phyloP scores from a whole-genome alignment of 2,797 vertebrate genomes.

The Phoebastria nigripes region DNA sequence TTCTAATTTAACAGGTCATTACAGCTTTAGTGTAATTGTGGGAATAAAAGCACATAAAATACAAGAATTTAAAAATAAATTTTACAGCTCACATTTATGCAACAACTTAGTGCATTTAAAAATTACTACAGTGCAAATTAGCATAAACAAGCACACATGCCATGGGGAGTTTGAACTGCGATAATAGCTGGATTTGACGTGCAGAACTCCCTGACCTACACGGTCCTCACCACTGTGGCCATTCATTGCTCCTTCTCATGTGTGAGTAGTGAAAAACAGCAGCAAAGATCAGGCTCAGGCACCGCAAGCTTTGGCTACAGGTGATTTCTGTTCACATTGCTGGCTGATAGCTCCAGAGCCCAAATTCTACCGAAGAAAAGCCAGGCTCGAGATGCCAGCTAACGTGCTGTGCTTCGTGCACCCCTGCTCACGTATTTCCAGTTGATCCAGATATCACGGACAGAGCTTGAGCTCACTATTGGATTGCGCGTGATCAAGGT shows the following conservation, averaged over 20 bases:
- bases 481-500: neutral
- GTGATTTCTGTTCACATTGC: neutral
- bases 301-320: neutral
- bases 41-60: constrained; percentile 29
- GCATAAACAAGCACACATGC: neutral
- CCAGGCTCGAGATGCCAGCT: neutral
- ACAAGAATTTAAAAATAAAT: constrained; percentile 13
- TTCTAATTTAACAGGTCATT: constrained; percentile 43
- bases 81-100: neutral
- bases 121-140: neutral
- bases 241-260: neutral
- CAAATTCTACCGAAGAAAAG: neutral
- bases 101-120: neutral
- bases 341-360: neutral
- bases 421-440: neutral
- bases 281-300: neutral
- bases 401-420: neutral
- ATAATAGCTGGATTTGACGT: neutral
- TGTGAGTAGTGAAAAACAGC: neutral
- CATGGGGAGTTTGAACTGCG: neutral
- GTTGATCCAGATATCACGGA: neutral
- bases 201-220: neutral
- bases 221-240: neutral
- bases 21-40: neutral
- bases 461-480: neutral